Evolutionary conservation across 2,797 vertebrate genomes (phyloP).

Genomic region (Cyclopterus lumpus): DNA sequence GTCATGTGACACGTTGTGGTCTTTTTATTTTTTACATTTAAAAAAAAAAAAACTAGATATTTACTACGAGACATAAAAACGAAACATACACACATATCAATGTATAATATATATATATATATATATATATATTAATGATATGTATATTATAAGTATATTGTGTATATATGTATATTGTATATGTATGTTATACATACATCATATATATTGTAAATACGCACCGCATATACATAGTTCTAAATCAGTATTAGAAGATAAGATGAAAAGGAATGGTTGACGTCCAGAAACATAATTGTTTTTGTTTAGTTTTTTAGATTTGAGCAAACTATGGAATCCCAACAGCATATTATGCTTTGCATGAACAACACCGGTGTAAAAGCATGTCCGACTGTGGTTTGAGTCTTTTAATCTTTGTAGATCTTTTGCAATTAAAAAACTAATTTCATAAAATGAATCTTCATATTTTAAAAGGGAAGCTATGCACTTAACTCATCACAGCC

Average conservation of each 20-base stretch:
- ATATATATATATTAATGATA: neutral
- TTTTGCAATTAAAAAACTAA: neutral
- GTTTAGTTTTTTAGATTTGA: neutral
- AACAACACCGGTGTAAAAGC: neutral
- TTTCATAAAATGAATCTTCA: neutral
- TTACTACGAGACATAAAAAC: neutral
- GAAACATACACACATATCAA: neutral
- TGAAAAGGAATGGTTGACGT: neutral
- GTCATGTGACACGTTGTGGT: slow-evolving; percentile 62
- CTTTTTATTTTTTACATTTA: neutral
- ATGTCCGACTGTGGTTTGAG: neutral
- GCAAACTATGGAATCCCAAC: neutral
- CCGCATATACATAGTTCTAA: too few species aligned
- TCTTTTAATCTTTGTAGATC: neutral
- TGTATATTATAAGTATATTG: too few species aligned
- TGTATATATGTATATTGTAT: too few species aligned
- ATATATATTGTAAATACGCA: too few species aligned
- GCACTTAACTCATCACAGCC: neutral
- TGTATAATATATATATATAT: too few species aligned
- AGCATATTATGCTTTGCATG: neutral
- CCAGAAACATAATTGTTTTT: neutral
- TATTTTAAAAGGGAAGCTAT: neutral
- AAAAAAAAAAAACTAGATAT: neutral
- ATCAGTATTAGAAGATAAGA: neutral
- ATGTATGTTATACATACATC: too few species aligned